A percentile compares a stretch with the other conserved stretches of the same genome.
Conservation (phyloP, 2,888 invertebrate species). For the Malachius bipustulatus region DNA sequence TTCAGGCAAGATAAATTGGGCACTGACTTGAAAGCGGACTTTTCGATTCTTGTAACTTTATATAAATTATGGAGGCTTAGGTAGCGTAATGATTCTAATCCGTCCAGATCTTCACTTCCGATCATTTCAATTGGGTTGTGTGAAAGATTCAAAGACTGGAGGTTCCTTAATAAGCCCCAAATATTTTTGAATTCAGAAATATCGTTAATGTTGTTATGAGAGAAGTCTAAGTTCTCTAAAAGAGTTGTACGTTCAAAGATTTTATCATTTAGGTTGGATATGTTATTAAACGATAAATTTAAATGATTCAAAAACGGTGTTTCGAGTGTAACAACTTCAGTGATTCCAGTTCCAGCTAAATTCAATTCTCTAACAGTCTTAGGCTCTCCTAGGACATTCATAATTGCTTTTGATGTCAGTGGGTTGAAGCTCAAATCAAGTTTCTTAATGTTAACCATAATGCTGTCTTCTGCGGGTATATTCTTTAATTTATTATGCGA, state of each 20-base stretch:
- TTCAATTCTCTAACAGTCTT: slow-evolving; percentile 76
- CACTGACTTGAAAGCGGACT: slow-evolving; percentile 62
- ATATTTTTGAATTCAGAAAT: slow-evolving; percentile 49
- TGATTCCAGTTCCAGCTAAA: slow-evolving; percentile 68
- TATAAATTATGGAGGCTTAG: slow-evolving; percentile 56
- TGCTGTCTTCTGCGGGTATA: slow-evolving; percentile 73
- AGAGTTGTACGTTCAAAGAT: slow-evolving; percentile 70
- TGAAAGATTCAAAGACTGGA: slow-evolving; percentile 68
- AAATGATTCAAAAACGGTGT: slow-evolving; percentile 72
- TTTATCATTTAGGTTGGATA: slow-evolving; percentile 51
- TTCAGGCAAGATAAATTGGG: slow-evolving; percentile 57
- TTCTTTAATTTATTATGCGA: slow-evolving; percentile 66
- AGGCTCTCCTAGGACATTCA: slow-evolving; percentile 71
- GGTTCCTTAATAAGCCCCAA: slow-evolving; percentile 57
- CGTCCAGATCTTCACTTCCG: slow-evolving; percentile 64
- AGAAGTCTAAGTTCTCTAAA: slow-evolving; percentile 64
- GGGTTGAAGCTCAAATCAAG: slow-evolving; percentile 80
- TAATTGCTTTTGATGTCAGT: slow-evolving; percentile 58
- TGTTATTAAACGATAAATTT: slow-evolving; percentile 67
- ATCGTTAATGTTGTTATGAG: slow-evolving; percentile 54
- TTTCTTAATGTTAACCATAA: slow-evolving; percentile 77
- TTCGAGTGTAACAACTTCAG: slow-evolving; percentile 54
- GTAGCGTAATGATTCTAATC: slow-evolving; percentile 41
- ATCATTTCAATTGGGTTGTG: slow-evolving; percentile 69
- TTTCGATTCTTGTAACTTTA: slow-evolving; percentile 66